phyloP scores from a whole-genome alignment of 2,888 invertebrate species.

The Galeopsomyia nigrocyanea region DNA sequence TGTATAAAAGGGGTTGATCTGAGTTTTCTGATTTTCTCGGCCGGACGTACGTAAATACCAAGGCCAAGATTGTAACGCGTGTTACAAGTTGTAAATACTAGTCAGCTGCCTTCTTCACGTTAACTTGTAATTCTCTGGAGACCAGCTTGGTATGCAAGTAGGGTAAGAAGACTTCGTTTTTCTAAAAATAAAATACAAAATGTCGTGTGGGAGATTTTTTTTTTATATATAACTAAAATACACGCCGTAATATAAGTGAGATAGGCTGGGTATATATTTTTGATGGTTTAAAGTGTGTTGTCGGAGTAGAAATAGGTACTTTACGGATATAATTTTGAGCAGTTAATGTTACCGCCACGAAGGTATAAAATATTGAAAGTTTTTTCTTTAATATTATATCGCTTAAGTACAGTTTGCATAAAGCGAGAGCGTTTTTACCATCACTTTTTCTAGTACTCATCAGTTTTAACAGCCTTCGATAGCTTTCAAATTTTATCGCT shows the following conservation, averaged over 20 bases:
- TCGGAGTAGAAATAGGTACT: not conserved
- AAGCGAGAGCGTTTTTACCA: not conserved
- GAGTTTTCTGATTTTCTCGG: constrained; percentile 7
- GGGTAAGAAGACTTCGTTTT: no score
- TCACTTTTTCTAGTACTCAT: no score
- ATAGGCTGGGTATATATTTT: constrained; percentile 6
- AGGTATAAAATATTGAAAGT: constrained; percentile 20
- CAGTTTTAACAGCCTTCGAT: no score
- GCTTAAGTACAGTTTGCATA: not conserved
- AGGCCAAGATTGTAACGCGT: not conserved
- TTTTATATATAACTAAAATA: no score
- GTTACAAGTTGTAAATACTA: not conserved
- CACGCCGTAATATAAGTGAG: no score
- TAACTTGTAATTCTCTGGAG: constrained; percentile 5
- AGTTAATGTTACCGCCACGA: constrained; percentile 14
- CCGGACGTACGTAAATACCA: no score
- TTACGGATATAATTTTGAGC: constrained; percentile 7
- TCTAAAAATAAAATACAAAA: no score
- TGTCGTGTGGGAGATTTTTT: constrained; percentile 7
- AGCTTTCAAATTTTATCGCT: no score
- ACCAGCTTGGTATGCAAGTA: no score
- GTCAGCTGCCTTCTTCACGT: not conserved
- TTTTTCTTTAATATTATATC: constrained; percentile 20
- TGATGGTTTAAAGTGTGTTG: constrained; percentile 1
- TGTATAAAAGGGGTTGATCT: not conserved